Evolutionary conservation across 2,113 vertebrate genomes (phyloP), one percentile per base, ranked within the genome.

Genomic region (Anseranas semipalmata): DNA sequence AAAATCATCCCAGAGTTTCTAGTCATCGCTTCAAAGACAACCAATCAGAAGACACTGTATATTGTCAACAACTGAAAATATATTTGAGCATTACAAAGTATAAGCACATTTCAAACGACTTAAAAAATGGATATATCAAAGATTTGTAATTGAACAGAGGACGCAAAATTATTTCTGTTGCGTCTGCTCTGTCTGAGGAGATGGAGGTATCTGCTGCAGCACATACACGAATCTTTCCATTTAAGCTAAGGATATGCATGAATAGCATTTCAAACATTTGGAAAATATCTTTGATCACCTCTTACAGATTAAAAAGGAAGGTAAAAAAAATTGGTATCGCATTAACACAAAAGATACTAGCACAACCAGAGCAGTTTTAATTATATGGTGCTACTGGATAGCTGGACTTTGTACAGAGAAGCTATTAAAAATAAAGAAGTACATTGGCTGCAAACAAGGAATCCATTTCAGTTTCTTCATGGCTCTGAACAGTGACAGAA

Each of bases 281-380:
- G 80, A 93, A 97, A 58, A 72, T 41, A 94, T 21, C 71, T 97
- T 93, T 90, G 91, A 97, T 96, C 75, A 75, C 74, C 87, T 94
- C 84, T 94, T 94, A 50, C 22, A 94, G 90, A 89, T 96, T 94
- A 91, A 90, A 94, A 94, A 93, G 84, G 66, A 92, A 94, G 77
- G 68, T 81, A 56, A 62, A 50, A 60, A 37, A 97, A 97, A 89
- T 17, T 32, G 81, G 41, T 89, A 91, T 48, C 81, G 25, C 76
- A 43, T 85, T 80, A 87, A 50, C 73, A 93, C 89, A 90, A 94
- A 91, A 74, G 76, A 58, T 58, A 93, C 63, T 20, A 87, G 53
- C 74, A 43, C 72, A 89, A 93, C 72, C 82, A 95, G 59, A 97
- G 89, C 81, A 68, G 73, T 78, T 93, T 93, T 93, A 96, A 97